Evolutionary conservation across 1,140 invertebrate genomes (phyloP), one percentile per base, ranked within the genome.

Genomic region (Lepidurus arcticus): DNA sequence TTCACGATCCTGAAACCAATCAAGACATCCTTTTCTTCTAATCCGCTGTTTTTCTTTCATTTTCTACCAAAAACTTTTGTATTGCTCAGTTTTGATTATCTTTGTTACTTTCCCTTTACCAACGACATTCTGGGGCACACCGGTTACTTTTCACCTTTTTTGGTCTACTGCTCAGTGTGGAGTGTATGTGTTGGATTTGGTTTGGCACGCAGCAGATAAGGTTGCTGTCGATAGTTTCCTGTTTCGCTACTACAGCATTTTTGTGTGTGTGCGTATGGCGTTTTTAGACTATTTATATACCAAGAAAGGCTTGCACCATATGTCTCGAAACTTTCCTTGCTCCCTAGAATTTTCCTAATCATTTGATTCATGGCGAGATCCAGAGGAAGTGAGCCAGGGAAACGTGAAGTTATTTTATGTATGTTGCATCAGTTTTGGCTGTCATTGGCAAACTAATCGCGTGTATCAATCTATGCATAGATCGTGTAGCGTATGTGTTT

Each of bases 11-110:
- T 1, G 78, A 78, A 26, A 78, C 78, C 16, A 78, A 78, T 45
- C 78, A 78, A 45, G 78, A 78, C 74, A 78, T 78, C n/a, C 73
- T 78, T 74, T 78, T 78, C 73, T 74, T 78, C 26, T 78, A 74
- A 75, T 34, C 0, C 76, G 24, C 6, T 45, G 3, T 9, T 6
- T 76, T 21, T 65, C n/a, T 65, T 21, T 65, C 1, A n/a, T 7
- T 7, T 16, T n/a, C 53, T 65, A 65, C 53, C 53, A 65, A 7
- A 13, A 65, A 13, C 1, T 34, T 34, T 26, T 34, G 4, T 3
- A 34, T 34, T 34, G 34, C 34, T 34, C 34, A 34, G 34, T 34
- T 34, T 34, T 34, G 34, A 34, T 34, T 34, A 34, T 4, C 53
- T n/a, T 65, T 65, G 53, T 65, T 47, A n/a, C 53, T 65, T 65